Conservation (phyloP, 2,888 invertebrate species). For the Ophion ellenae region DNA sequence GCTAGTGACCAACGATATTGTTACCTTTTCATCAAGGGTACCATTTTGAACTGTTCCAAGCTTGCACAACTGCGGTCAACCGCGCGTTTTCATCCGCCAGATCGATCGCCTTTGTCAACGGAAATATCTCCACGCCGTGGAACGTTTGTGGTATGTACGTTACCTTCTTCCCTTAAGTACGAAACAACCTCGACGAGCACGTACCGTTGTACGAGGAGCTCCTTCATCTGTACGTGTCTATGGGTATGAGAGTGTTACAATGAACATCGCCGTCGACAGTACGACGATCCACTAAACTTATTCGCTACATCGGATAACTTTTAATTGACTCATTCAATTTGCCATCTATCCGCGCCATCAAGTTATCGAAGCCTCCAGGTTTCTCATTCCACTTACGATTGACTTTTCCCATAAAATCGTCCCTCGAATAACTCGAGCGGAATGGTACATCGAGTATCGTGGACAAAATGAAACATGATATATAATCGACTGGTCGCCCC, state of each 20-base stretch:
- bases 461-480: conserved; percentile 45
- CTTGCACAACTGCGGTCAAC: neutral
- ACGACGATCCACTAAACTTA: conserved; percentile 27
- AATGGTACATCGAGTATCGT: conserved; percentile 27
- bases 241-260: conserved; percentile 4
- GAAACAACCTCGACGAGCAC: conserved; percentile 31
- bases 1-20: neutral
- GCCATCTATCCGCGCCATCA: conserved; percentile 34
- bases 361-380: conserved; percentile 27
- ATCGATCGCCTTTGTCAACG: neutral
- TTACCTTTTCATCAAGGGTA: neutral
- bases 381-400: conserved; percentile 69
- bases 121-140: neutral
- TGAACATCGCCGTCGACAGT: conserved; percentile 24
- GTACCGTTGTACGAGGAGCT: conserved; percentile 1
- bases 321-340: conserved; percentile 78
- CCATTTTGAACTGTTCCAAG: neutral
- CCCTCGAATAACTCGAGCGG: conserved; percentile 19
- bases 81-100: neutral
- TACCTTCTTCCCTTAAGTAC: conserved; percentile 22
- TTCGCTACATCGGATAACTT: conserved; percentile 71
- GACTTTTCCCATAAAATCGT: conserved; percentile 67
- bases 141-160: conserved; percentile 1
- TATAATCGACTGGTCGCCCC: conserved; percentile 29
- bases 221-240: conserved; percentile 20